A percentile compares a stretch with the other conserved stretches of the same genome.
Evolutionary conservation across 1,140 invertebrate genomes (phyloP).

Genomic region (Drosophila sp.): DNA sequence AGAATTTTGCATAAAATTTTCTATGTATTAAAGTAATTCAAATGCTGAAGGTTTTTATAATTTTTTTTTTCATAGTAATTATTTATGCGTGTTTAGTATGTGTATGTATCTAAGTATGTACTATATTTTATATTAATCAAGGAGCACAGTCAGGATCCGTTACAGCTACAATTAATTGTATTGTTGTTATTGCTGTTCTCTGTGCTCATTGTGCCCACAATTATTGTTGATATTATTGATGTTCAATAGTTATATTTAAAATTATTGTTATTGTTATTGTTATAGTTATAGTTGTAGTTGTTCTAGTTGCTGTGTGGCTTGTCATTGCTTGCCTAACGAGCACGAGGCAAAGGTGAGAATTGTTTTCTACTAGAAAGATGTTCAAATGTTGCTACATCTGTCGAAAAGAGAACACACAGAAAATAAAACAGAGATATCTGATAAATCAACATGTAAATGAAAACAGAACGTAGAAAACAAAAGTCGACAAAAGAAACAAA

Average conservation of each 20-base stretch:
- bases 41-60: slow-evolving; percentile 39
- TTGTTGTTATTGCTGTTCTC: slow-evolving; percentile 20
- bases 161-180: slow-evolving; percentile 12
- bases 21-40: slow-evolving; percentile 29
- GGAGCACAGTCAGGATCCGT: slow-evolving; percentile 38
- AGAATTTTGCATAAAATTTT: slow-evolving; percentile 40
- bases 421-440: slow-evolving; percentile 57
- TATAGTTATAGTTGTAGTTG: slow-evolving; percentile 22
- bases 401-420: slow-evolving; percentile 60
- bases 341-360: slow-evolving; percentile 64
- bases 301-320: slow-evolving; percentile 54
- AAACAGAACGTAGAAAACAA: slow-evolving; percentile 26
- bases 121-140: slow-evolving; percentile 22
- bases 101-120: slow-evolving; percentile 10
- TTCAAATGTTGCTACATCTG: slow-evolving; percentile 79
- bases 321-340: slow-evolving; percentile 76
- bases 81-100: slow-evolving; percentile 18
- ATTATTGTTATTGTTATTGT: slow-evolving; percentile 19
- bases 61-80: slow-evolving; percentile 14
- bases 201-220: slow-evolving; percentile 15
- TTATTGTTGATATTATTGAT: slow-evolving; percentile 4
- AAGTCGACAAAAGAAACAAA: background rate
- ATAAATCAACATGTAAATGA: slow-evolving; percentile 54
- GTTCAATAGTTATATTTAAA: slow-evolving; percentile 8
- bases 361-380: slow-evolving; percentile 68